Evolutionary conservation across 2,797 vertebrate species (phyloP).

Genomic region (Petrocephalus sullivani): DNA sequence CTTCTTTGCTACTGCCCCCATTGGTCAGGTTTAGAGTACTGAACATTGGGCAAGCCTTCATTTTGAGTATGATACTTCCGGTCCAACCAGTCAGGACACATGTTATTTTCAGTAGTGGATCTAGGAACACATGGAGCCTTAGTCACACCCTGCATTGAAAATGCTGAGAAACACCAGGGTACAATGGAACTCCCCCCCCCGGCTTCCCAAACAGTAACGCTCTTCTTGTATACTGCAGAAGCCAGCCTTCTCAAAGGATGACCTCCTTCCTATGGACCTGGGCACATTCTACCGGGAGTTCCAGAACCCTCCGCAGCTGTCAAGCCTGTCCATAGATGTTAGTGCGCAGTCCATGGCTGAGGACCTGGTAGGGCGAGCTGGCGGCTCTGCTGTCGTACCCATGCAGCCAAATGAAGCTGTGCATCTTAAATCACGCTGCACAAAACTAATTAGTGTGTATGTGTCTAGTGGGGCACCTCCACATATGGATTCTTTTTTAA

Average conservation of each 20-base stretch:
- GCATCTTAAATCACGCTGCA: neutral
- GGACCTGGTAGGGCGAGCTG: constrained; percentile 75
- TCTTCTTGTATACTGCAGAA: constrained; percentile 62
- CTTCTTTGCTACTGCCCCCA: neutral
- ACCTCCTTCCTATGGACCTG: constrained; percentile 93
- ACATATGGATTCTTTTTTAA: neutral
- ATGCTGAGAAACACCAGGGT: neutral
- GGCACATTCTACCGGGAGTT: constrained; percentile 98
- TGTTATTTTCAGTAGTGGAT: neutral
- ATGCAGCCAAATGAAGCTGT: neutral
- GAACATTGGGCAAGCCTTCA: neutral
- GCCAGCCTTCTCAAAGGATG: constrained; percentile 97
- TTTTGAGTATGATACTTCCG: neutral
- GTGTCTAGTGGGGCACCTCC: neutral
- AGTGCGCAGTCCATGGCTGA: constrained; percentile 98
- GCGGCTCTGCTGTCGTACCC: neutral
- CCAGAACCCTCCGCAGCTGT: constrained; percentile 94
- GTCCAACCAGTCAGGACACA: neutral
- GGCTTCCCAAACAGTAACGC: neutral
- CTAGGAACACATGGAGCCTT: neutral
- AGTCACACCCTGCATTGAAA: neutral
- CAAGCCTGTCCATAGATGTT: constrained; percentile 90
- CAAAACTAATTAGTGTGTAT: neutral
- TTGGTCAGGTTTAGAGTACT: neutral
- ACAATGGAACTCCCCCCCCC: neutral